phyloP scores from a whole-genome alignment of 2,888 invertebrate genomes.

The Noctuana brunneofusca region DNA sequence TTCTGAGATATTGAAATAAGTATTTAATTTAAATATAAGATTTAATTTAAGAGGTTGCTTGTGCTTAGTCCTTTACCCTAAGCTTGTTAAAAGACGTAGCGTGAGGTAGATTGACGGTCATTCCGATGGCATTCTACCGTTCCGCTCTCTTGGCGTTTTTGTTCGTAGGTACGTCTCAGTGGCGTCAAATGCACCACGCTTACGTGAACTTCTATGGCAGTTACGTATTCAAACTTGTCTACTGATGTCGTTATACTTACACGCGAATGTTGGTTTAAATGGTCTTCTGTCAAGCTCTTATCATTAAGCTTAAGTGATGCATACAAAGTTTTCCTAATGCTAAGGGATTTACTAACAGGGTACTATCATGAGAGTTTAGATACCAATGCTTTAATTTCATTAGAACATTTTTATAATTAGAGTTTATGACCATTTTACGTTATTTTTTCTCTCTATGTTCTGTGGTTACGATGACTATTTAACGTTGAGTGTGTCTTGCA shows the following conservation, averaged over 20 bases:
- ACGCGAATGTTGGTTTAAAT: slow-evolving; percentile 28
- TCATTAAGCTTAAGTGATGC: slow-evolving; percentile 24
- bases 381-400: not conserved
- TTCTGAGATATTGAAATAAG: slow-evolving; percentile 34
- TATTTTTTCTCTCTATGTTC: too few species aligned
- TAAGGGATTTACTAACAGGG: not conserved
- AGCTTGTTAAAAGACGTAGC: slow-evolving; percentile 30
- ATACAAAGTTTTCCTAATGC: slow-evolving; percentile 2
- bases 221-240: slow-evolving; percentile 32
- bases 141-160: slow-evolving; percentile 27
- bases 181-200: slow-evolving; percentile 28
- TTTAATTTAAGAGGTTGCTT: slow-evolving; percentile 33
- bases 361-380: too few species aligned
- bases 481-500: too few species aligned
- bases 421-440: too few species aligned
- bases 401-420: not conserved
- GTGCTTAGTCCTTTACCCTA: slow-evolving; percentile 31
- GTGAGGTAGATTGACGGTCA: slow-evolving; percentile 24
- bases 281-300: slow-evolving; percentile 23
- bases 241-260: slow-evolving; percentile 31
- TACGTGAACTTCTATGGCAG: slow-evolving; percentile 15
- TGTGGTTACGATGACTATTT: too few species aligned
- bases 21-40: slow-evolving; percentile 35
- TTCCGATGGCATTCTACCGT: slow-evolving; percentile 25
- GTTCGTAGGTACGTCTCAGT: slow-evolving; percentile 25